phyloP scores from a whole-genome alignment of 2,113 vertebrate species.

The Strigops habroptila region DNA sequence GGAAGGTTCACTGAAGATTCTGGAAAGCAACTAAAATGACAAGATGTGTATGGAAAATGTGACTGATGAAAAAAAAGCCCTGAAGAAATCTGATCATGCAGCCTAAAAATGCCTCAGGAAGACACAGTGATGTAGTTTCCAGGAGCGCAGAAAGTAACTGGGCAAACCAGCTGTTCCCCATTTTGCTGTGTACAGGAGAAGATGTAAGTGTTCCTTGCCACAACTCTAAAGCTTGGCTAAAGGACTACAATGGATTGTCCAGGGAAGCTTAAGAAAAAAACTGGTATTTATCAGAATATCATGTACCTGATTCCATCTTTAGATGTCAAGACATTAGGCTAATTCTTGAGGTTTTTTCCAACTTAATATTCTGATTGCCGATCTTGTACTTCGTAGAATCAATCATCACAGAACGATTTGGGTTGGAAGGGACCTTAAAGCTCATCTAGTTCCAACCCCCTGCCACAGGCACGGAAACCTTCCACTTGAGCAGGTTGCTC shows the following conservation, averaged over 20 bases:
- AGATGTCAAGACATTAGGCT: not conserved
- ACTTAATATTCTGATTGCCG: not conserved
- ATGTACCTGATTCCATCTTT: not conserved
- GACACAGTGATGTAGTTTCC: not conserved
- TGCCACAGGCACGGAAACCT: not conserved
- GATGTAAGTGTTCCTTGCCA: not conserved
- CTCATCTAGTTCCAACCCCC: not conserved
- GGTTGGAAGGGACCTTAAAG: not conserved
- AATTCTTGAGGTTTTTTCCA: not conserved
- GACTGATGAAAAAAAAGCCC: not conserved
- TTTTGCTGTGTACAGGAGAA: not conserved
- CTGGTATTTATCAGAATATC: not conserved
- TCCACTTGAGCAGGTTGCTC: not conserved
- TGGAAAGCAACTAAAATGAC: not conserved
- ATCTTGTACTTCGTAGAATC: not conserved
- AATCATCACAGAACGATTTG: not conserved
- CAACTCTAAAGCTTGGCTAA: not conserved
- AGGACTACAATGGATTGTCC: not conserved
- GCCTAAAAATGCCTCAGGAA: not conserved
- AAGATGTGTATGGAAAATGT: not conserved
- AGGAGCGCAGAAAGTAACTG: not conserved
- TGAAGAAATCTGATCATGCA: not conserved
- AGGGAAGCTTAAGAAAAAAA: not conserved
- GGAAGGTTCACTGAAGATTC: not conserved
- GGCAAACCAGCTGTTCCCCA: not conserved